These are phyloP conservation scores for Oxygymnocypris stewartii DNA, from an alignment of 2,113 vertebrate species.

Conservation along the genomic window DNA sequence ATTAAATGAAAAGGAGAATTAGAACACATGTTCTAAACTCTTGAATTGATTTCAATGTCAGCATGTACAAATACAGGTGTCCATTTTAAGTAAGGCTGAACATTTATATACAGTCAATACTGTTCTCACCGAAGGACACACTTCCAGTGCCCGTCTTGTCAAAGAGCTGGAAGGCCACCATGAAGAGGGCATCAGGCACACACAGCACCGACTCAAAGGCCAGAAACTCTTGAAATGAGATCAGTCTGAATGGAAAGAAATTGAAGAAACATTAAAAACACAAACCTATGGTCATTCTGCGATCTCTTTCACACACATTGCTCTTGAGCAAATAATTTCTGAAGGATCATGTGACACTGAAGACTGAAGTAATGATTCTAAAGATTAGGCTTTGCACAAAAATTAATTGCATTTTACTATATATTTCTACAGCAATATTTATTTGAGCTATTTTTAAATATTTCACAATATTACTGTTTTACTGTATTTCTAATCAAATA, in stretches of 20 bases:
- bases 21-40: not conserved
- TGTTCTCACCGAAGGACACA: constrained; percentile 90
- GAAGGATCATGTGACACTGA: not conserved
- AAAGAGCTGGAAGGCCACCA: constrained; percentile 97
- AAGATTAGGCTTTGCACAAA: no score
- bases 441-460: no score
- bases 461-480: not conserved
- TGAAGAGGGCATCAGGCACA: constrained; percentile 94
- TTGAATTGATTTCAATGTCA: not conserved
- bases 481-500: not conserved
- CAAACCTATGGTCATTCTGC: no score
- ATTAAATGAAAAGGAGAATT: not conserved
- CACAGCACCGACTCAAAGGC: constrained; percentile 97
- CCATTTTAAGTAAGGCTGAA: not conserved
- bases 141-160: constrained; percentile 94
- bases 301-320: not conserved
- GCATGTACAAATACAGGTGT: not conserved
- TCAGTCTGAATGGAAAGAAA: constrained; percentile 76
- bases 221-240: constrained; percentile 98
- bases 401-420: no score
- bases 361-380: not conserved
- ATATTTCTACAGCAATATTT: no score
- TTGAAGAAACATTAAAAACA: constrained; percentile 11
- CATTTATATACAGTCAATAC: not conserved
- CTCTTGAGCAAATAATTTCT: not conserved